Conservation (phyloP, 1,140 invertebrate species). For the Piezodorus guildinii region DNA sequence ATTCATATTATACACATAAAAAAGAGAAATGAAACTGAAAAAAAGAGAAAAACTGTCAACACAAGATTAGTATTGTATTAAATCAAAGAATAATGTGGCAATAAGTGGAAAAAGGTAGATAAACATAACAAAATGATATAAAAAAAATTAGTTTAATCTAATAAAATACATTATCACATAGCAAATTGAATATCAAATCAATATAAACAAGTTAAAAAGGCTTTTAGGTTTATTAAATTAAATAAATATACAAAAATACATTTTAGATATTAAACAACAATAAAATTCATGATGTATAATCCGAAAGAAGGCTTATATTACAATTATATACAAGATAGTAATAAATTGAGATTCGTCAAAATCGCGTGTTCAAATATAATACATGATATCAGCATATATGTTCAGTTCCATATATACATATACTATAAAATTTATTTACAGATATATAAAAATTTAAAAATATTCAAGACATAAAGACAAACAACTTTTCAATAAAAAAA, state of each 20-base stretch:
- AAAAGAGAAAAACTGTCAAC: too few species aligned
- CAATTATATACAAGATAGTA: neutral
- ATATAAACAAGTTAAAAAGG: slow-evolving; percentile 3
- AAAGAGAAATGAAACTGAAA: too few species aligned
- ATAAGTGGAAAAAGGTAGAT: neutral
- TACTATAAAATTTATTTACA: too few species aligned
- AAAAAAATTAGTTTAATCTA: slow-evolving; percentile 11
- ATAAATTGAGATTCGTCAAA: neutral
- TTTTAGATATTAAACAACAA: slow-evolving; percentile 8
- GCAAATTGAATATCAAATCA: neutral
- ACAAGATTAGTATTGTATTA: too few species aligned
- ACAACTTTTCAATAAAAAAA: too few species aligned
- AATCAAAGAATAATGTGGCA: too few species aligned
- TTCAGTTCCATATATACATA: too few species aligned
- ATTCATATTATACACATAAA: too few species aligned
- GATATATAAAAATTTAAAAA: too few species aligned
- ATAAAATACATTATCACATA: slow-evolving; percentile 5
- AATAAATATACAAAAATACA: slow-evolving; percentile 16
- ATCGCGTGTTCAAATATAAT: neutral
- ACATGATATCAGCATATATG: too few species aligned
- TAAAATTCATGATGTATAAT: neutral
- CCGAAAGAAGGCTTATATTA: neutral
- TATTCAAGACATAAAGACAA: too few species aligned
- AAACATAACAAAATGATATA: neutral
- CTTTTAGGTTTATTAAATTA: neutral